Conservation (phyloP, 1,140 invertebrate genomes). For the Rhynchophorus ferrugineus region DNA sequence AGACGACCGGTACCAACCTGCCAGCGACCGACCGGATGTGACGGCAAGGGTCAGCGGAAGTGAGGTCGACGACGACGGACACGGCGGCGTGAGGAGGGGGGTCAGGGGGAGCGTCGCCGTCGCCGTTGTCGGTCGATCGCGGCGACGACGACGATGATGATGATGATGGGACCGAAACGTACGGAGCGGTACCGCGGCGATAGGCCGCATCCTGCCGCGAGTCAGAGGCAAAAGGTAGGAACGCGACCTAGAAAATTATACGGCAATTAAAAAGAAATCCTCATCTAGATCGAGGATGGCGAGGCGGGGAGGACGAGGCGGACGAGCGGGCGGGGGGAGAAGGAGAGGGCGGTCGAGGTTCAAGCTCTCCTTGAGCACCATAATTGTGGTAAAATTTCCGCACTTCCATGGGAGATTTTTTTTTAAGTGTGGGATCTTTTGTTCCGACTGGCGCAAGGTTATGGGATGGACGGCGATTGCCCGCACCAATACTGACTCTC, state of each 20-base stretch:
- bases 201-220: background rate
- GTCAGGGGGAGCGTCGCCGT: no score
- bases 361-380: slow-evolving; percentile 23
- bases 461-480: background rate
- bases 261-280: slow-evolving; percentile 25
- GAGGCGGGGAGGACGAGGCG: background rate
- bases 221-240: slow-evolving; percentile 5
- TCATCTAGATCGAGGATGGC: slow-evolving; percentile 12
- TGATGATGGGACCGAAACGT: no score
- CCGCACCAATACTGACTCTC: slow-evolving; percentile 5
- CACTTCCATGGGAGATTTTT: slow-evolving; percentile 22
- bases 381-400: slow-evolving; percentile 25
- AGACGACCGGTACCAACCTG: no score
- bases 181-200: no score
- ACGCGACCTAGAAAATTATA: slow-evolving; percentile 25
- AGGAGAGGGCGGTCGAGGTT: slow-evolving; percentile 9
- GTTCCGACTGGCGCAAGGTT: slow-evolving; percentile 21
- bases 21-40: no score
- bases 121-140: no score
- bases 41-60: no score
- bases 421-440: slow-evolving; percentile 22
- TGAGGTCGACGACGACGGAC: no score
- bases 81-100: no score
- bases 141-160: no score
- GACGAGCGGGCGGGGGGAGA: background rate